These are phyloP conservation scores for Terrapene triunguis DNA, from an alignment of 2,113 vertebrate genomes.

Conservation along the genomic window DNA sequence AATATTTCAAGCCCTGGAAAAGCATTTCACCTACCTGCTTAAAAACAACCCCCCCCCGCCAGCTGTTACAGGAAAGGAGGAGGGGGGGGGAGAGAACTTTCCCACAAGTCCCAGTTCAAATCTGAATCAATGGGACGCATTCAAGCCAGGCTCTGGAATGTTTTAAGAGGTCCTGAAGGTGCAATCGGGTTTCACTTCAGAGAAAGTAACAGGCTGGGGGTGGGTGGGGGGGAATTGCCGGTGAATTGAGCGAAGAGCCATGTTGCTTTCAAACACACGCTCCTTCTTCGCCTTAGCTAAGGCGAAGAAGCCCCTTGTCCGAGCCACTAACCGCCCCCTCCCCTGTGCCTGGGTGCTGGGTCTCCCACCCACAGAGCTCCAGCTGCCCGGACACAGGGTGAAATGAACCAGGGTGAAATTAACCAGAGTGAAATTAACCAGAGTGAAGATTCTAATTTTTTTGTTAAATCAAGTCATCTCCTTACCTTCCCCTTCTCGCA, in stretches of 20 bases:
- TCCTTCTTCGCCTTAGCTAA: not conserved
- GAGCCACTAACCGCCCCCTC: no score
- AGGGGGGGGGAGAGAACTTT: rapidly evolving
- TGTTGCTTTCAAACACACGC: not conserved
- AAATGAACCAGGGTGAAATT: not conserved
- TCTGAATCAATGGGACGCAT: not conserved
- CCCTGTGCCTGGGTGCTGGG: no score
- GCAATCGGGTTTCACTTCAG: not conserved
- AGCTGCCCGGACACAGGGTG: not conserved
- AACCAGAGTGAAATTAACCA: not conserved
- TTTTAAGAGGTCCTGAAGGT: not conserved
- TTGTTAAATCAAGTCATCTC: no score
- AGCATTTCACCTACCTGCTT: not conserved
- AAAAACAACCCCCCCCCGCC: not conserved
- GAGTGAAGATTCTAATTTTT: no score
- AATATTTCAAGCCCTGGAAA: not conserved
- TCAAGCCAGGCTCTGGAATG: not conserved
- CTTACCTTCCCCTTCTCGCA: not conserved
- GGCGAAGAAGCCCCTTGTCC: not conserved
- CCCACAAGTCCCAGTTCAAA: no score
- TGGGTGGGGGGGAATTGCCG: no score
- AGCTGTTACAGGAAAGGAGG: no score
- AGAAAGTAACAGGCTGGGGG: not conserved
- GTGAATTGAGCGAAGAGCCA: no score
- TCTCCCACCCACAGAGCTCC: no score